Conservation (phyloP, 1,140 invertebrate genomes). For the Drosophila sulfurigaster region DNA sequence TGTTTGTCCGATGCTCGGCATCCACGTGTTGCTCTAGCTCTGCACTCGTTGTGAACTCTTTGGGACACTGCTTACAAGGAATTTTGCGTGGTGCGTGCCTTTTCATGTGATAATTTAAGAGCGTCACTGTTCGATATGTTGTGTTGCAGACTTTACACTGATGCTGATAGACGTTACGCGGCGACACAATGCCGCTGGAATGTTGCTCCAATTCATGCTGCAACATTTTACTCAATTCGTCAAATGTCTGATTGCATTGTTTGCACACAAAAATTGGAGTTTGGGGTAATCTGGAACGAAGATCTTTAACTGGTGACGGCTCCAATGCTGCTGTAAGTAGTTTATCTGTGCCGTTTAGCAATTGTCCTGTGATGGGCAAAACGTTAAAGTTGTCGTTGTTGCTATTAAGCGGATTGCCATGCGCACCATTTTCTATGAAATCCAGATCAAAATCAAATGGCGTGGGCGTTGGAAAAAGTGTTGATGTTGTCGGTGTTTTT, state of each 20-base stretch:
- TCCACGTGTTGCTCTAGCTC: constrained; percentile 57
- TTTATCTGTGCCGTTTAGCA: constrained; percentile 66
- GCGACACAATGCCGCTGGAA: constrained; percentile 34
- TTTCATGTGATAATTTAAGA: constrained; percentile 74
- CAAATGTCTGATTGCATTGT: constrained; percentile 63
- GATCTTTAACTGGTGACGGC: constrained; percentile 43
- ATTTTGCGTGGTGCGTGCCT: constrained; percentile 51
- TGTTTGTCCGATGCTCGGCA: constrained; percentile 35
- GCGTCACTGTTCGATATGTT: constrained; percentile 58
- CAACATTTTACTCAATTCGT: constrained; percentile 60
- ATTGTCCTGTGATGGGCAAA: constrained; percentile 6
- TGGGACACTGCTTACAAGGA: constrained; percentile 56
- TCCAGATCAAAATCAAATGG: constrained; percentile 71
- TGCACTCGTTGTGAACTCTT: constrained; percentile 32
- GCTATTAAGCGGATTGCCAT: constrained; percentile 26
- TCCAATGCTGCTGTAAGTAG: constrained; percentile 44
- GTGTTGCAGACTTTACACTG: constrained; percentile 59
- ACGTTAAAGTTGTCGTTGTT: constrained; percentile 24
- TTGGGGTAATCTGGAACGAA: constrained; percentile 28
- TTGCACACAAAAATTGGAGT: constrained; percentile 56
- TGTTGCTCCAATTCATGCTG: constrained; percentile 63
- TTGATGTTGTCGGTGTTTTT: constrained; percentile 10
- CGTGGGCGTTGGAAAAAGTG: constrained; percentile 58
- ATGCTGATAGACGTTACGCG: constrained; percentile 42
- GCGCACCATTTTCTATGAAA: constrained; percentile 48